phyloP scores from a whole-genome alignment of 2,113 vertebrate genomes.

The Tetraodon nigroviridis region DNA sequence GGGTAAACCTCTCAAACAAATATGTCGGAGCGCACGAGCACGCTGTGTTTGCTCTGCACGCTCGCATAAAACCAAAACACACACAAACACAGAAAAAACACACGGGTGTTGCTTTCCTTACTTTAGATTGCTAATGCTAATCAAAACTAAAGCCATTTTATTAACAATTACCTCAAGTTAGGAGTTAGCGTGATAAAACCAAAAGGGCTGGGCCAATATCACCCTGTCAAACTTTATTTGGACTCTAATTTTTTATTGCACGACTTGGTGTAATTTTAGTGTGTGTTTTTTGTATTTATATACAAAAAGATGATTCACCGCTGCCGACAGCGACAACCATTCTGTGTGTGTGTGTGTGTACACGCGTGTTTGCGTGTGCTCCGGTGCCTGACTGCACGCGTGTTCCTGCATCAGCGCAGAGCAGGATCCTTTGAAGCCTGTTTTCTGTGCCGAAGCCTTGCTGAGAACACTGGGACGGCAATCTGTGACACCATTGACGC shows the following conservation, averaged over 20 bases:
- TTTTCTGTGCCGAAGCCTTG: conserved; percentile 68
- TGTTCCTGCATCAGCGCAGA: conserved; percentile 31
- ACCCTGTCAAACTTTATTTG: too few species aligned
- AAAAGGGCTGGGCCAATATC: too few species aligned
- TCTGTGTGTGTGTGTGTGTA: neutral
- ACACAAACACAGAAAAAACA: conserved; percentile 3
- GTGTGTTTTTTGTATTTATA: too few species aligned
- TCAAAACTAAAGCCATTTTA: too few species aligned
- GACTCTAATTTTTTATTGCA: too few species aligned
- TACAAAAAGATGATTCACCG: too few species aligned
- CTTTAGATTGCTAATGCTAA: too few species aligned
- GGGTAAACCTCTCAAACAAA: conserved; percentile 39
- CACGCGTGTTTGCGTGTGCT: conserved; percentile 1
- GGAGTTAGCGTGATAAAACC: too few species aligned
- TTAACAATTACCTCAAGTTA: too few species aligned
- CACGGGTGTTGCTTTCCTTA: too few species aligned
- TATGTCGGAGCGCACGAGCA: conserved; percentile 1
- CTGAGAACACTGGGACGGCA: conserved; percentile 73
- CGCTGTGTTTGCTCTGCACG: conserved; percentile 8
- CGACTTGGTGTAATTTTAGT: too few species aligned
- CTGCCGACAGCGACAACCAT: neutral
- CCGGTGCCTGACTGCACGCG: conserved; percentile 18
- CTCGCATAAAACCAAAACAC: conserved; percentile 7
- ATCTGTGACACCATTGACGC: conserved; percentile 78
- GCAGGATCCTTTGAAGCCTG: conserved; percentile 73